phyloP scores from a whole-genome alignment of 2,888 invertebrate genomes.

The Diaperis boleti region DNA sequence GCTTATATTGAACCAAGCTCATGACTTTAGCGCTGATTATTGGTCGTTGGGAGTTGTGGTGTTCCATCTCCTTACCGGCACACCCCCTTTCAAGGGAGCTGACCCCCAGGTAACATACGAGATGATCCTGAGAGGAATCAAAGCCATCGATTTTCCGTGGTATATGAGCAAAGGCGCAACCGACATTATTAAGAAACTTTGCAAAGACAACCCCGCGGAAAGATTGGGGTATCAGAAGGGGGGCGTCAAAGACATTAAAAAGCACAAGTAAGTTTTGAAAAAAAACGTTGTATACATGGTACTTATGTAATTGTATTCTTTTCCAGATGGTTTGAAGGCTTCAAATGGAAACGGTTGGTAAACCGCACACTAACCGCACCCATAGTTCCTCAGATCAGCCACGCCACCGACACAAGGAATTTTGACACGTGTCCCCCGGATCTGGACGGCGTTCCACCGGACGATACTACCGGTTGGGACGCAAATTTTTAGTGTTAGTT shows the following conservation, averaged over 20 bases:
- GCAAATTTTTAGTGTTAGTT: conserved; percentile 78
- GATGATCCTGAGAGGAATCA: conserved; percentile 97
- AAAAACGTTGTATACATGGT: background rate
- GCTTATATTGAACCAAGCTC: conserved; percentile 97
- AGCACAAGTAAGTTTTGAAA: conserved; percentile 83
- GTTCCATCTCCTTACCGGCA: conserved; percentile 96
- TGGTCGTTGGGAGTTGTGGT: conserved; percentile 99
- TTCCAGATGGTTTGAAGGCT: conserved; percentile 97
- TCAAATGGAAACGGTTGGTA: conserved; percentile 97
- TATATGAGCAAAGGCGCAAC: conserved; percentile 94
- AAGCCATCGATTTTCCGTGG: conserved; percentile 97
- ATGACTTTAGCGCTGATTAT: conserved; percentile 97
- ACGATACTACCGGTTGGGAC: conserved; percentile 97
- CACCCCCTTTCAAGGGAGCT: conserved; percentile 85
- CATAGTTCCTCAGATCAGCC: conserved; percentile 88
- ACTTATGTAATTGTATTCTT: background rate
- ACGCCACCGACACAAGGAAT: conserved; percentile 91
- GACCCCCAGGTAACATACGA: conserved; percentile 99
- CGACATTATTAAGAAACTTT: conserved; percentile 95
- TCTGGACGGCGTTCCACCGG: conserved; percentile 90
- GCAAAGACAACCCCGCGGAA: conserved; percentile 97
- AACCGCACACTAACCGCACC: conserved; percentile 91
- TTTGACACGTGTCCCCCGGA: conserved; percentile 98
- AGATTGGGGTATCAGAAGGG: conserved; percentile 96
- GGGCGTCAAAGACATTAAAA: conserved; percentile 97